Conservation (phyloP, 2,888 invertebrate species). For the Pteria penguin region DNA sequence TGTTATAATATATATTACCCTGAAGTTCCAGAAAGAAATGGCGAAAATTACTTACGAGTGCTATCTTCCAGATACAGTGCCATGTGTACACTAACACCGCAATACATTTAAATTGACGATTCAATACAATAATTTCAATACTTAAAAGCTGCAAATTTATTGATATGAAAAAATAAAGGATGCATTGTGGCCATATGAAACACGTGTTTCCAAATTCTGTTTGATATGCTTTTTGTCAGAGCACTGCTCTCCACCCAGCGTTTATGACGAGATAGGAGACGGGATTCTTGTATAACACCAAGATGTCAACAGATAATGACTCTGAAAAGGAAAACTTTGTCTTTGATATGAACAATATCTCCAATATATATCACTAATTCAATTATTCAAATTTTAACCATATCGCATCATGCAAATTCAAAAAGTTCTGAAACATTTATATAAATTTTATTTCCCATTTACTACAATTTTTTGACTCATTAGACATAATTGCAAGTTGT, state of each 20-base stretch:
- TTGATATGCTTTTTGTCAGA: not conserved
- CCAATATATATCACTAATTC: not conserved
- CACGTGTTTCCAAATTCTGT: not conserved
- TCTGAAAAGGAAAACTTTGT: not conserved
- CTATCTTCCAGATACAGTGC: too few relatives aligned
- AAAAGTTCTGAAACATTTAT: slow-evolving; percentile 12
- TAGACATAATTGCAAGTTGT: slow-evolving; percentile 22
- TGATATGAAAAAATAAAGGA: too few relatives aligned
- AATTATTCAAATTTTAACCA: not conserved
- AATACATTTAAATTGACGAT: too few relatives aligned
- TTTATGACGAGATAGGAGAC: not conserved
- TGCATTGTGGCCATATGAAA: too few relatives aligned
- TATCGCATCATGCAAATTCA: not conserved
- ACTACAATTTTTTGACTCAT: slow-evolving; percentile 28
- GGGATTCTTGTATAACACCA: not conserved
- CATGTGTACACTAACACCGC: too few relatives aligned
- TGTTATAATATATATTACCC: too few relatives aligned
- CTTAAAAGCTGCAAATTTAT: too few relatives aligned
- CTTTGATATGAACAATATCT: not conserved
- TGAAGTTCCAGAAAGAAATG: too few relatives aligned
- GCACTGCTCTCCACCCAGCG: not conserved
- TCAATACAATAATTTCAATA: too few relatives aligned
- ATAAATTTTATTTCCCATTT: slow-evolving; percentile 16
- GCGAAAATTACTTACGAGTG: too few relatives aligned
- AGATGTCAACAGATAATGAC: not conserved